Base-by-base conservation (phyloP, 2,888 invertebrate genomes). In the Latrodectus hesperus region DNA sequence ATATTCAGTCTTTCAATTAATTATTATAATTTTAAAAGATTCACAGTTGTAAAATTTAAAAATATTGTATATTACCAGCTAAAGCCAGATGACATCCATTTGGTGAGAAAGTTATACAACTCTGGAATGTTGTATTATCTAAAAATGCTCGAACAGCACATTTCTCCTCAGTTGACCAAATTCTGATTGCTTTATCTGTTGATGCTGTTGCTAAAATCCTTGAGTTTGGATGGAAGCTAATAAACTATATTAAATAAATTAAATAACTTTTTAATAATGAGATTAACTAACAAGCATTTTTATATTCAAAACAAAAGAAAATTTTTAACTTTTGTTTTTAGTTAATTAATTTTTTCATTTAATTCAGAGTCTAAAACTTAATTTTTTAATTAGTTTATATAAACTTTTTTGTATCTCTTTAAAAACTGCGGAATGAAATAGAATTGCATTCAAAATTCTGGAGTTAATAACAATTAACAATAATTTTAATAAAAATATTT, bases 161-260 rank as follows among this genome's bases (percentile, higher is more conserved):
- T 14, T 96, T 97, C 91, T 96, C 96, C 89, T 96, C 95, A 79
- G 96, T 94, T 90, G 95, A 95, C 98, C 98, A 98, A 91, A 98
- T 93, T 55, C 98, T 94, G 74, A 98, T 95, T 65, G 96, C 96
- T 91, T 95, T 95, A 93, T 98, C 98, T n/a, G 95, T 94, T 2
- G 98, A 96, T 12, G 97, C 98, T 0, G 97, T 96, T 64, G 97
- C 97, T 90, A 98, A 92, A 92, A 98, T 98, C 90, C 95, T 95
- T 90, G 96, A 95, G 92, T 98, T 98, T 0, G 98, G 97, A 93
- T 98, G 98, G 93, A 98, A 98, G 91, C 95, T 95, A n/a, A 96
- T 94, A 91, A 95, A 95, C 96, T 96, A 92, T 70, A 91, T 16
- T 73, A 83, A 68, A 9, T 85, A 60, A 10, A 16, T 9, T 10